These are phyloP conservation scores for Catharus ustulatus DNA, from an alignment of 2,797 vertebrate genomes.

Conservation along the genomic window DNA sequence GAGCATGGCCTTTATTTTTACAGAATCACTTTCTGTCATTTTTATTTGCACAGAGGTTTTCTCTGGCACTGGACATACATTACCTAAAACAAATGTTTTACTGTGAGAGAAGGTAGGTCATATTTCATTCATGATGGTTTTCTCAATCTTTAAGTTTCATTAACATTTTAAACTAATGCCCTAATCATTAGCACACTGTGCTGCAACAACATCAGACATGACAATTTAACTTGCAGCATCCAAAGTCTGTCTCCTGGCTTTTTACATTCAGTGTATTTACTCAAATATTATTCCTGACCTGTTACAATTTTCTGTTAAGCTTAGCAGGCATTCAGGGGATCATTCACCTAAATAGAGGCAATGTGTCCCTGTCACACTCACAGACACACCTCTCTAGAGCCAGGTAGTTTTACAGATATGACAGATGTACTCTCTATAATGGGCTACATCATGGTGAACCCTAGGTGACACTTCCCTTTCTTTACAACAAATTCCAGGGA, in stretches of 20 bases:
- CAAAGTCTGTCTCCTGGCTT: background rate
- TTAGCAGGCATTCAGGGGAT: background rate
- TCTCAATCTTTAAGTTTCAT: background rate
- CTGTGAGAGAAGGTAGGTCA: background rate
- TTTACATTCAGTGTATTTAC: background rate
- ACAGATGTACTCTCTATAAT: background rate
- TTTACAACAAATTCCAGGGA: background rate
- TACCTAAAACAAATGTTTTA: background rate
- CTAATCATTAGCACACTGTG: background rate
- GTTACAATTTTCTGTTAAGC: background rate
- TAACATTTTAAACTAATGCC: background rate
- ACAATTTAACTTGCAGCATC: background rate
- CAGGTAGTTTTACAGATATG: background rate
- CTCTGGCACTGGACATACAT: background rate
- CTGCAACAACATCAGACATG: background rate
- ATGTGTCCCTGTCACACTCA: background rate
- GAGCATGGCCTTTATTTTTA: background rate
- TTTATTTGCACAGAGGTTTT: background rate
- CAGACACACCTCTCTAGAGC: background rate
- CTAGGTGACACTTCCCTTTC: background rate
- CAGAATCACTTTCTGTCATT: background rate
- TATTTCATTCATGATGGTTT: background rate
- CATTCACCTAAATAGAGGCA: background rate
- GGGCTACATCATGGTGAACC: background rate
- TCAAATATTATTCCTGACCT: background rate